phyloP scores from a whole-genome alignment of 2,113 vertebrate genomes.

The Sialia sialis region DNA sequence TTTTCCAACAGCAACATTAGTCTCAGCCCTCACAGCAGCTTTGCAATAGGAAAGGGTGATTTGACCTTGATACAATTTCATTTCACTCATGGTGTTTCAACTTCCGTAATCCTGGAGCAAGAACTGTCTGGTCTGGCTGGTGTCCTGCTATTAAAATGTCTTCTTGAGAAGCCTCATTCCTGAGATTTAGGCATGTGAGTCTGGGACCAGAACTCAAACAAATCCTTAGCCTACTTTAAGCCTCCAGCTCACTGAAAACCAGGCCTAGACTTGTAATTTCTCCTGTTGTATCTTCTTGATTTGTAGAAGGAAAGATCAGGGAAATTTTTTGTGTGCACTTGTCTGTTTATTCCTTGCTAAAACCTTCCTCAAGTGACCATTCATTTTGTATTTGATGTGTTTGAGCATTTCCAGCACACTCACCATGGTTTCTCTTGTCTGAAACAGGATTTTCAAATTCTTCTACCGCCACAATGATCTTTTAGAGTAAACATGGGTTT shows the following conservation, averaged over 20 bases:
- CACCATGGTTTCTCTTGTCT: background rate
- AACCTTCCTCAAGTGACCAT: background rate
- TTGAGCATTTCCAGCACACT: background rate
- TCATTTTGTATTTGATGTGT: background rate
- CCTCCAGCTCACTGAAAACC: background rate
- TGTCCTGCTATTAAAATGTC: background rate
- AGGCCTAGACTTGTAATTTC: background rate
- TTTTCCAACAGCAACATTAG: background rate
- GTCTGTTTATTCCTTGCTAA: background rate
- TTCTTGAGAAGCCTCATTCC: background rate
- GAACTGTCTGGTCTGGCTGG: background rate
- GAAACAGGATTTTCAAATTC: background rate
- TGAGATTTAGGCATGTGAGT: background rate
- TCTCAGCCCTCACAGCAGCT: background rate
- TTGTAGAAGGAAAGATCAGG: background rate
- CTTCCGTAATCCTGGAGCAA: background rate
- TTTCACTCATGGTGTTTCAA: background rate
- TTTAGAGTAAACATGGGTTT: background rate
- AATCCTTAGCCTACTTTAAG: background rate
- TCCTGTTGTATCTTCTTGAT: background rate
- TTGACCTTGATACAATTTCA: background rate
- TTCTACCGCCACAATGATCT: background rate
- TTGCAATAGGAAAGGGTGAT: background rate
- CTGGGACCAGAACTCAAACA: slow-evolving; percentile 1
- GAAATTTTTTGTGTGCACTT: background rate